A percentile compares a stretch with the other conserved stretches of the same genome.
These are phyloP conservation scores for Masnerella sp. DNA, from an alignment of 2,888 invertebrate genomes.

Conservation along the genomic window DNA sequence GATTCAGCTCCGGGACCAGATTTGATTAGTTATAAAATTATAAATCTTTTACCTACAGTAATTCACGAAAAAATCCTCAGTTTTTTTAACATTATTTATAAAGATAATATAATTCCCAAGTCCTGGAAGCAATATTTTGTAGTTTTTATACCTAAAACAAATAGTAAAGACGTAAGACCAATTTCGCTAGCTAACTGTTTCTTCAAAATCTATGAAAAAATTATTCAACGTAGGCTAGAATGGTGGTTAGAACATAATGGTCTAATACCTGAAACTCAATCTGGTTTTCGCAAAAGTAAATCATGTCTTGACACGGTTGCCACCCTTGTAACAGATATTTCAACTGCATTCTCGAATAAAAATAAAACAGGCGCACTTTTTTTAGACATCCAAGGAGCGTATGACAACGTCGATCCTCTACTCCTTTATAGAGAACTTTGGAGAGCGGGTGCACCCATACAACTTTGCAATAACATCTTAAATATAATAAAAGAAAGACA, in stretches of 20 bases:
- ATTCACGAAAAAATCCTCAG: not conserved
- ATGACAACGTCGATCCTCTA: slow-evolving; percentile 6
- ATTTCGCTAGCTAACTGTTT: slow-evolving; percentile 21
- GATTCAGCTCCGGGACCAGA: slow-evolving; percentile 10
- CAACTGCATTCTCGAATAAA: not conserved
- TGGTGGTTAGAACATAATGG: slow-evolving; percentile 12
- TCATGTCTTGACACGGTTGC: slow-evolving; percentile 1
- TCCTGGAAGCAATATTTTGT: slow-evolving; percentile 22
- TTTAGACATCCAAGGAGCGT: slow-evolving; percentile 7
- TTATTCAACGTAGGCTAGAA: slow-evolving; percentile 8
- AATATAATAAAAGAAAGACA: not conserved
- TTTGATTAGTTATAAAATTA: slow-evolving; percentile 1
- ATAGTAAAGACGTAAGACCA: slow-evolving; percentile 1
- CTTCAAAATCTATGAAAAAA: slow-evolving; percentile 22
- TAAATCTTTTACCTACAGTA: slow-evolving; percentile 2
- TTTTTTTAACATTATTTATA: slow-evolving; percentile 8
- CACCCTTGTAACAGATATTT: not conserved
- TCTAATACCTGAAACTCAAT: slow-evolving; percentile 1
- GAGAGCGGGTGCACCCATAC: not conserved
- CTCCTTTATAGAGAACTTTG: slow-evolving; percentile 8
- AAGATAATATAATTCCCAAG: not conserved
- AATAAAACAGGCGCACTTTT: not conserved
- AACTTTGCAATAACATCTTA: not conserved
- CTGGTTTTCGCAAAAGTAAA: slow-evolving; percentile 3
- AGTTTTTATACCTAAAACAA: slow-evolving; percentile 13